Conservation (phyloP, 37 sponge, comb jelly and placozoan species). For the Ianthella basta region DNA sequence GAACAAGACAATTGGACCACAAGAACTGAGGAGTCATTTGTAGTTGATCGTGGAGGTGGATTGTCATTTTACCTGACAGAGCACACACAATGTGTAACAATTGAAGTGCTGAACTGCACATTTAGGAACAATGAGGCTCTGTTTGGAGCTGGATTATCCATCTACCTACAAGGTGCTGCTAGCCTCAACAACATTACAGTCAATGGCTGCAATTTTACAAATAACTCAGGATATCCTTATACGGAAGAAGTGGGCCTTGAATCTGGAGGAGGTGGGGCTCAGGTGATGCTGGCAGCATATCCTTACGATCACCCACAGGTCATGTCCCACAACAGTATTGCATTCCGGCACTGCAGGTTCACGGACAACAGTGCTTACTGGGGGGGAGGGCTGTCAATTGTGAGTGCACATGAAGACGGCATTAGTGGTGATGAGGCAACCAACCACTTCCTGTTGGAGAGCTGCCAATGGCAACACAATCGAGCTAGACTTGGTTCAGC, state of each 20-base stretch:
- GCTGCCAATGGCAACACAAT: background rate
- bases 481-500: conserved; percentile 27
- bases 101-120: background rate
- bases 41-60: conserved; percentile 6
- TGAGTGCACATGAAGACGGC: background rate
- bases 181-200: conserved; percentile 2
- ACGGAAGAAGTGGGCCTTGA: conserved; percentile 10
- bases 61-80: background rate
- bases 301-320: background rate
- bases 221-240: conserved; percentile 4
- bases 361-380: conserved; percentile 1
- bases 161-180: conserved; percentile 3
- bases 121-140: conserved; percentile 10
- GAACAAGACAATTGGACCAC: background rate
- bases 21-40: background rate
- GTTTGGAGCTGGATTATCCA: background rate
- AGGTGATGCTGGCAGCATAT: conserved; percentile 12
- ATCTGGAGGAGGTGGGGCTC: conserved; percentile 17
- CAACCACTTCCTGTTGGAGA: background rate
- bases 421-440: background rate
- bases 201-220: background rate
- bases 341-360: background rate
- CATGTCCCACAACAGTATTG: conserved; percentile 5
- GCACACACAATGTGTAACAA: background rate
- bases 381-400: conserved; percentile 22